These are phyloP conservation scores for Acrocyrtus sp. DNA, from an alignment of 2,888 invertebrate species.

Conservation along the genomic window DNA sequence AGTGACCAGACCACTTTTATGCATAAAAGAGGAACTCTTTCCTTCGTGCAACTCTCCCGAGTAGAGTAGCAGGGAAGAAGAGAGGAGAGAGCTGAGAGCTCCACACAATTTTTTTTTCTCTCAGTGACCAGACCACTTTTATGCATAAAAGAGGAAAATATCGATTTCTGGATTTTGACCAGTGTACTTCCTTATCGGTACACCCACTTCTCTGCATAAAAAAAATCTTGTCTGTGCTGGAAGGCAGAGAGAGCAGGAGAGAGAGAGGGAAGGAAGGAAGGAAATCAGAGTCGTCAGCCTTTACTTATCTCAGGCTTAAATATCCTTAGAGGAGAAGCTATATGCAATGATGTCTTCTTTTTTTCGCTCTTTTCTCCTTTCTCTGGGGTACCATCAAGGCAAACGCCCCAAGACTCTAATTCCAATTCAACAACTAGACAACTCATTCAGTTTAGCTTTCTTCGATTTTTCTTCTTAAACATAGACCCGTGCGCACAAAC, in stretches of 20 bases:
- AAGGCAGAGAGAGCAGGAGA: neutral
- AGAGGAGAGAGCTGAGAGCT: neutral
- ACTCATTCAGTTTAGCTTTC: conserved; percentile 32
- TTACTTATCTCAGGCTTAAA: too few species aligned
- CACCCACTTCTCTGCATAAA: neutral
- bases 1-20: neutral
- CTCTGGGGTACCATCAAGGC: conserved; percentile 46
- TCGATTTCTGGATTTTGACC: conserved; percentile 45
- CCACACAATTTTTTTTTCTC: neutral
- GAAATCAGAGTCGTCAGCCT: conserved; percentile 17
- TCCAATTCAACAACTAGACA: conserved; percentile 44
- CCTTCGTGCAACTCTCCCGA: neutral
- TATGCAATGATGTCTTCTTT: neutral
- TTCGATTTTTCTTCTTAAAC: neutral
- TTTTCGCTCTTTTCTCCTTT: conserved; percentile 18
- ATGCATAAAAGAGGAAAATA: conserved; percentile 47
- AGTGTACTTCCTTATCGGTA: neutral
- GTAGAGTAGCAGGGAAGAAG: neutral
- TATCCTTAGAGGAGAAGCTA: too few species aligned
- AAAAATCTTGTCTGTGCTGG: conserved; percentile 3
- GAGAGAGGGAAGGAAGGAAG: conserved; percentile 8
- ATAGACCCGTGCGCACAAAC: neutral
- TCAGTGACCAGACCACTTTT: conserved; percentile 38
- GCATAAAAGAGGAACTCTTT: too few species aligned
- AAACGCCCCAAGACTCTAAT: conserved; percentile 52